Evolutionary conservation across 2,113 vertebrate genomes (phyloP), one percentile per base, ranked within the genome.

Genomic region (Menura novaehollandiae): DNA sequence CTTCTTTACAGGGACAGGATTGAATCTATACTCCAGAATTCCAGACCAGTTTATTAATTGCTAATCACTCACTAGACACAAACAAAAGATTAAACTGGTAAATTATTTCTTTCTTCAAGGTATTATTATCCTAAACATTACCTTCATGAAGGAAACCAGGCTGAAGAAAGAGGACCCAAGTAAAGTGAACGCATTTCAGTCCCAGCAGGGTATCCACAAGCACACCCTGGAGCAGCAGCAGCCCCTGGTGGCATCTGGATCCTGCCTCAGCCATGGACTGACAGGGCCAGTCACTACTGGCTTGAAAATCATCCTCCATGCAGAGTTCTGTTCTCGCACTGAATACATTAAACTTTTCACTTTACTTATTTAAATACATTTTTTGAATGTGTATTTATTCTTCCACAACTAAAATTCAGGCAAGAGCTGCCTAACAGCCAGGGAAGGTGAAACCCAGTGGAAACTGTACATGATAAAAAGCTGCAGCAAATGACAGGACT

Each of bases 191-290:
- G 6, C 3, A 6, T 23, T 3, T 6, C 6, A 11, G 7, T 4
- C 44, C 9, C 33, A 6, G 2, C 0, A 7, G 10, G 22, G 24
- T 63, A 46, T 2, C 9, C 39, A 15, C 0, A 0, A 60, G 30
- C 32, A 47, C 21, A 18, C 47, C n/a, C 2, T 49, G 23, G 76
- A 13, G 24, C 67, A 74, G 72, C 58, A 96, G 95, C 95, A 95
- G 49, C 96, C 92, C 79, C 96, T 96, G 58, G 82, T 28, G 95
- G 95, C 76, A 58, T 1, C 11, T 10, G 2, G 8, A 8, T 13
- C 30, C 8, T 18, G 68, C 39, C 71, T 86, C 64, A 27, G 1
- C n/a, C 11, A 4, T 0, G 3, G 41, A 18, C 15, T 44, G 7
- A 2, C 4, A 10, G 7, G 10, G 3, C 24, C 14, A 52, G 2